Evolutionary conservation across 2,113 vertebrate species (phyloP).

Genomic region (Hassar affinis): DNA sequence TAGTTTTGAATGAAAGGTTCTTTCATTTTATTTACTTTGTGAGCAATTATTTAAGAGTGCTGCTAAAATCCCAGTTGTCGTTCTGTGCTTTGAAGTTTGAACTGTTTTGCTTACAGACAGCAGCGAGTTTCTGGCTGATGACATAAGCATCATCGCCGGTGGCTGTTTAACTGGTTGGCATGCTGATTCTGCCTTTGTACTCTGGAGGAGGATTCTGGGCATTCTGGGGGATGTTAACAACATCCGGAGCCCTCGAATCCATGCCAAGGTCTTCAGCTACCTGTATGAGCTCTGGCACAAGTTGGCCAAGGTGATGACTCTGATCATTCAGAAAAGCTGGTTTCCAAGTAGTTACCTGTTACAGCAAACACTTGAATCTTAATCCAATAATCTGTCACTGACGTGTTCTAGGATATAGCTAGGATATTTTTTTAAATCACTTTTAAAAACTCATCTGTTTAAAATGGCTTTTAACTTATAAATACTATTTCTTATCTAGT

Average conservation of each 20-base stretch:
- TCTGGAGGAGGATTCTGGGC: constrained; percentile 94
- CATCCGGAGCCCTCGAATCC: constrained; percentile 90
- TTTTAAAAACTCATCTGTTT: too few species aligned
- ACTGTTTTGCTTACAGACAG: constrained; percentile 78
- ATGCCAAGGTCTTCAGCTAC: constrained; percentile 88
- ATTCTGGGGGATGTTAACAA: constrained; percentile 95
- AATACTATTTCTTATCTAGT: too few species aligned
- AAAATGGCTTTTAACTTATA: too few species aligned
- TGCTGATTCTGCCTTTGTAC: constrained; percentile 90
- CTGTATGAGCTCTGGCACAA: constrained; percentile 96
- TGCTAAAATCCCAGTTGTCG: neutral
- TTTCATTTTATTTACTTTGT: neutral
- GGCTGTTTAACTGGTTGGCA: constrained; percentile 94
- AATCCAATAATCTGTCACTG: neutral
- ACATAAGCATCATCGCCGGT: constrained; percentile 95
- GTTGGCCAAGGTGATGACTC: constrained; percentile 86
- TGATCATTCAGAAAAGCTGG: neutral
- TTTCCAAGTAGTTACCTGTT: neutral
- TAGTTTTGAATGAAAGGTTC: neutral
- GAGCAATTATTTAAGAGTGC: neutral
- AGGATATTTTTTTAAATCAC: too few species aligned
- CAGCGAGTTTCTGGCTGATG: constrained; percentile 89
- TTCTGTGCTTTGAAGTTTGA: neutral
- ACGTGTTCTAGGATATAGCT: neutral
- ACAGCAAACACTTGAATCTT: neutral